Percentiles rank a stretch among this genome's conserved stretches.
Conservation (phyloP, 2,797 vertebrate genomes). For the Phoebastria nigripes region DNA sequence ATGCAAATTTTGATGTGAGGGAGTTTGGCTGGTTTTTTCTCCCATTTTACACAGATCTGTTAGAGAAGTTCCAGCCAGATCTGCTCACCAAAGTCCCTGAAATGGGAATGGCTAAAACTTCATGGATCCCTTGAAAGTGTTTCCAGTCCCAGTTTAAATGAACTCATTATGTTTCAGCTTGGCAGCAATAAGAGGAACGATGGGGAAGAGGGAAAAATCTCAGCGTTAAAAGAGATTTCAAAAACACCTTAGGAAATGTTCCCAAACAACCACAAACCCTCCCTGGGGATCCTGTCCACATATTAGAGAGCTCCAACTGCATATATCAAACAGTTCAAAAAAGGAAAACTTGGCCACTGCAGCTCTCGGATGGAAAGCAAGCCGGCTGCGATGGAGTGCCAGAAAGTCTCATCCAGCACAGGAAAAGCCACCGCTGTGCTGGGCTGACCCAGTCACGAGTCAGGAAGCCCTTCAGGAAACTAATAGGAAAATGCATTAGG, state of each 20-base stretch:
- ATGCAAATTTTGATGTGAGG: neutral
- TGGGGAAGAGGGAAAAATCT: neutral
- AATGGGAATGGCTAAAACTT: neutral
- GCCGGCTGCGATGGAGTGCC: neutral
- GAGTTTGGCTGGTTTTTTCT: neutral
- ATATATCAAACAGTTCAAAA: neutral
- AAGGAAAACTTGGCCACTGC: neutral
- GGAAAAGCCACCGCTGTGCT: neutral
- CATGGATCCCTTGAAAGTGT: neutral
- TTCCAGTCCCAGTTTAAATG: neutral
- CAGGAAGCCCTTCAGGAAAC: slow-evolving; percentile 12
- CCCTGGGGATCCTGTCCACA: neutral
- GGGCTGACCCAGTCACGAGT: neutral
- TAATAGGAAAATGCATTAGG: neutral
- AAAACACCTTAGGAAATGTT: slow-evolving; percentile 52
- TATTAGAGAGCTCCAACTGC: neutral
- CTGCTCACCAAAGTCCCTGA: neutral
- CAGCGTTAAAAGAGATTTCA: slow-evolving; percentile 21
- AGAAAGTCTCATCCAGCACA: neutral
- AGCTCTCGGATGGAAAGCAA: neutral
- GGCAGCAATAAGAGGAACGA: neutral
- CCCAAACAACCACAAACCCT: slow-evolving; percentile 7
- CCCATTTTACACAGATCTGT: neutral
- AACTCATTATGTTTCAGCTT: slow-evolving; percentile 12
- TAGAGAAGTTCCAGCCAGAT: neutral